Evolutionary conservation across 2,888 invertebrate genomes (phyloP).

Genomic region (Dugesia japonica): DNA sequence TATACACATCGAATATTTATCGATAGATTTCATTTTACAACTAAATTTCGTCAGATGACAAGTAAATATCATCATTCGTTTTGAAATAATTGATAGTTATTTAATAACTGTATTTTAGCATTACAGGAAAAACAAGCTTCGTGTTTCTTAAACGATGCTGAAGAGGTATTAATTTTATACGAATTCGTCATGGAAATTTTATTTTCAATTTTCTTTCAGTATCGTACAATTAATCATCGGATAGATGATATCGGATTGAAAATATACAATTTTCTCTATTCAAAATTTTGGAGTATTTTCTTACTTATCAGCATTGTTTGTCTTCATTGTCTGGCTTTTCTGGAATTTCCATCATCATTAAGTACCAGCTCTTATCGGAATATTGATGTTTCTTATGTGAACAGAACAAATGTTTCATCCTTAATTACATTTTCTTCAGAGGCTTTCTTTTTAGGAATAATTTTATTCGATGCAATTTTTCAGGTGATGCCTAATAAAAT

Average conservation of each 20-base stretch:
- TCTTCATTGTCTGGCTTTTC: conserved; percentile 42
- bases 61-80: too few relatives aligned
- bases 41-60: too few relatives aligned
- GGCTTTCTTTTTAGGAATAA: not conserved
- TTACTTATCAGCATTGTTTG: conserved; percentile 39
- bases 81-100: too few relatives aligned
- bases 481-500: too few relatives aligned
- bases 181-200: not conserved
- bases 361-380: conserved; percentile 12
- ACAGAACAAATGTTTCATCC: too few relatives aligned
- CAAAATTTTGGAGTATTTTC: conserved; percentile 38
- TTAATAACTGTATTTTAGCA: not conserved
- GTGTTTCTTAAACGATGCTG: not conserved
- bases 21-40: too few relatives aligned
- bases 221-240: conserved; percentile 43
- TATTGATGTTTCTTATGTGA: too few relatives aligned
- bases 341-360: conserved; percentile 44
- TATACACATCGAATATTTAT: too few relatives aligned
- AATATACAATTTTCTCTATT: conserved; percentile 41
- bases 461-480: not conserved
- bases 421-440: not conserved
- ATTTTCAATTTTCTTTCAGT: conserved; percentile 38
- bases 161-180: not conserved
- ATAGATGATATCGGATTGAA: conserved; percentile 39
- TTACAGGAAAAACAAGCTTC: not conserved